Conservation (phyloP, 2,888 invertebrate species). For the Cheilosia grossa region DNA sequence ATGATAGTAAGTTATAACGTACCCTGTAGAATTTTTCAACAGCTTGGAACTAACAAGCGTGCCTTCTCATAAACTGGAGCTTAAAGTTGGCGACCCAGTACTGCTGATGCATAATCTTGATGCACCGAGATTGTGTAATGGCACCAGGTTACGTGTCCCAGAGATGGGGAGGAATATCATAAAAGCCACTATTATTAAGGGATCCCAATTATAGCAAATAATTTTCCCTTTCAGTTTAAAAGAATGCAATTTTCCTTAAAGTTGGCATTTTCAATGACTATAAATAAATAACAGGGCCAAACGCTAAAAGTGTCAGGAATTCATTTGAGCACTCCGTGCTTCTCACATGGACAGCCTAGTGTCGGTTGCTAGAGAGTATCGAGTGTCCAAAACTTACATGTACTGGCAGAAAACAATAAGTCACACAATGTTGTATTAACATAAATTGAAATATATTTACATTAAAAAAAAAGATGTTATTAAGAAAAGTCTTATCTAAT, state of each 20-base stretch:
- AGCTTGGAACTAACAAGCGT: constrained; percentile 3
- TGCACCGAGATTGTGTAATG: too few relatives aligned
- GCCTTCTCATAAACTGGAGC: neutral
- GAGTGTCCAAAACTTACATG: neutral
- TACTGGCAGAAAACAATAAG: neutral
- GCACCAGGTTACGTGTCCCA: neutral
- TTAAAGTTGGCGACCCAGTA: too few relatives aligned
- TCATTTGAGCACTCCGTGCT: too few relatives aligned
- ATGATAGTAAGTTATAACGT: too few relatives aligned
- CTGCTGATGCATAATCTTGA: too few relatives aligned
- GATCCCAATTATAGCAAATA: neutral
- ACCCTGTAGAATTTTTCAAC: too few relatives aligned
- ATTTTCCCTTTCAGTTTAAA: neutral
- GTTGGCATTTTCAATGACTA: neutral
- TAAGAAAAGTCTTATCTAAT: too few relatives aligned
- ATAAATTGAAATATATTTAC: neutral
- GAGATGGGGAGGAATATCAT: neutral
- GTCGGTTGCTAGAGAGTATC: neutral
- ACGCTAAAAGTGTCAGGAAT: neutral
- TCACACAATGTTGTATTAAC: neutral
- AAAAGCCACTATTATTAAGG: neutral
- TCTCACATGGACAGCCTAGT: too few relatives aligned
- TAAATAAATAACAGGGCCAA: neutral
- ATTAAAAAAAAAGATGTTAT: too few relatives aligned
- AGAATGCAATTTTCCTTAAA: neutral